Percentiles rank a stretch among this genome's conserved stretches.
Conservation (phyloP, 2,888 invertebrate species). For the Eilema depressum region DNA sequence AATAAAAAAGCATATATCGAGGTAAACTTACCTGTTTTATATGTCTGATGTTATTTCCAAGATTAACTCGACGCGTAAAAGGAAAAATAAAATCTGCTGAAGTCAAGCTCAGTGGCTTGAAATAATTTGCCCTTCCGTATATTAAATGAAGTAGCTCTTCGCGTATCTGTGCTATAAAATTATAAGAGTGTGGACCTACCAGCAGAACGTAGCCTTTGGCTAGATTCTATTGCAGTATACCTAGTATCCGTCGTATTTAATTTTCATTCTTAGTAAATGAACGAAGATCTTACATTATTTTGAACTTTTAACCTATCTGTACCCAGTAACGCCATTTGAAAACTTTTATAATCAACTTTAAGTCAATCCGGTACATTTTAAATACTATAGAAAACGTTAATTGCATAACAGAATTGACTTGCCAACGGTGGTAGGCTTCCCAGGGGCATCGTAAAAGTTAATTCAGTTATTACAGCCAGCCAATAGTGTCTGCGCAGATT, state of each 20-base stretch:
- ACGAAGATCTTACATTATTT: neutral
- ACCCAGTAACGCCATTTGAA: neutral
- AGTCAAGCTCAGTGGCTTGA: neutral
- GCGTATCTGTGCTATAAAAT: neutral
- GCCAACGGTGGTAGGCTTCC: neutral
- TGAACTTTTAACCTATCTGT: neutral
- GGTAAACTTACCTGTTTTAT: neutral
- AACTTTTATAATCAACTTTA: neutral
- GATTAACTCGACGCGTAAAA: neutral
- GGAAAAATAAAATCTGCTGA: neutral
- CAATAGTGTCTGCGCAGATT: neutral
- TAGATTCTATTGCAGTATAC: too few species aligned
- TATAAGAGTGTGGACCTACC: neutral
- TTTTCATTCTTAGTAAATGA: too few species aligned
- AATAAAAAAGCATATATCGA: too few species aligned
- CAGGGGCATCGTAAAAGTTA: constrained; percentile 15
- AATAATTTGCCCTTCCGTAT: neutral
- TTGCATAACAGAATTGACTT: constrained; percentile 3
- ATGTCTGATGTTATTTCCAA: constrained; percentile 2
- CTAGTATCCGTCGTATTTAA: too few species aligned
- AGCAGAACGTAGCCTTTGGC: too few species aligned
- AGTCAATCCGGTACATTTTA: constrained; percentile 9
- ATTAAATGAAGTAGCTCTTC: neutral
- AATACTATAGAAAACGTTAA: constrained; percentile 10
- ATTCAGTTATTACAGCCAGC: constrained; percentile 10